These are phyloP conservation scores for Metopolophium dirhodum DNA, from an alignment of 1,140 invertebrate species.

Conservation along the genomic window DNA sequence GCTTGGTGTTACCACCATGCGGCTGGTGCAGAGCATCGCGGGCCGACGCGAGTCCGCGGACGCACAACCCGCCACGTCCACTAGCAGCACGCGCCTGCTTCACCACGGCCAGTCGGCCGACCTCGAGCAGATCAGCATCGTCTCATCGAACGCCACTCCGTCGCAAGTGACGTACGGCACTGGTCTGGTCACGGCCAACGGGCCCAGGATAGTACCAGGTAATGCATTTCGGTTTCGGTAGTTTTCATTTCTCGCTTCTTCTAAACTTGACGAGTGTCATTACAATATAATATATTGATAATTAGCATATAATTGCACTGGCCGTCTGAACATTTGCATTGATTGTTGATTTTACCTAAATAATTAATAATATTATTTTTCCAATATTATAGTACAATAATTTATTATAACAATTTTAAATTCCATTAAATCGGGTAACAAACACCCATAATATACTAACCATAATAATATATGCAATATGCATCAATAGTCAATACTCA, in stretches of 20 bases:
- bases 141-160: conserved; percentile 69
- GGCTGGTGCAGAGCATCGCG: conserved; percentile 73
- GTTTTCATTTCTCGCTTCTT: not conserved
- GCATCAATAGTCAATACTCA: no score
- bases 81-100: conserved; percentile 63
- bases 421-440: not conserved
- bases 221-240: conserved; percentile 59
- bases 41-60: conserved; percentile 65
- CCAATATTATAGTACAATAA: not conserved
- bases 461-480: not conserved
- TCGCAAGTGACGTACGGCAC: conserved; percentile 70
- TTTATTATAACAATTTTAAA: no score
- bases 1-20: conserved; percentile 64
- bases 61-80: conserved; percentile 61
- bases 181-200: conserved; percentile 68
- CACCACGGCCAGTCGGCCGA: conserved; percentile 64
- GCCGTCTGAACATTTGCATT: not conserved
- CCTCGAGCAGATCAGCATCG: conserved; percentile 79
- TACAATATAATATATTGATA: no score
- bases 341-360: not conserved
- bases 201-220: conserved; percentile 72
- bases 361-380: no score
- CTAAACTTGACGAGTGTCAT: not conserved
- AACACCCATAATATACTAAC: not conserved
- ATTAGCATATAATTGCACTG: not conserved